Evolutionary conservation across 2,888 invertebrate species (phyloP).

Genomic region (Punctoribates punctum): DNA sequence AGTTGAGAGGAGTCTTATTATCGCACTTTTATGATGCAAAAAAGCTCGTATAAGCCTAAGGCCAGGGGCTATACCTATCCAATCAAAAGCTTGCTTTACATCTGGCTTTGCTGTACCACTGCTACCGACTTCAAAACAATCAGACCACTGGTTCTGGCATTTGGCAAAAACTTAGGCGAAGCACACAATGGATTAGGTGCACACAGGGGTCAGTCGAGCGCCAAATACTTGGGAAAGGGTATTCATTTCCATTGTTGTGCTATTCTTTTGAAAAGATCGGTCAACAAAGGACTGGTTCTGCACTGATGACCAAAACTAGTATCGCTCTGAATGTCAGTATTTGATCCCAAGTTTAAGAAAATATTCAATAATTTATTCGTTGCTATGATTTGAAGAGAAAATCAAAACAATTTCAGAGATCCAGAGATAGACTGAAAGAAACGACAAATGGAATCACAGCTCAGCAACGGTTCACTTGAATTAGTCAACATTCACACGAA

Average conservation of each 20-base stretch:
- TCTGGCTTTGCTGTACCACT: background rate
- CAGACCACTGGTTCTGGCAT: no score
- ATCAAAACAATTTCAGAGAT: background rate
- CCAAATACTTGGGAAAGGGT: no score
- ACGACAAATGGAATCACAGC: background rate
- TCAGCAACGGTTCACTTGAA: conserved; percentile 1
- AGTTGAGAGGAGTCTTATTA: background rate
- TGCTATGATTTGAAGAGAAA: background rate
- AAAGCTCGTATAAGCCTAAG: background rate
- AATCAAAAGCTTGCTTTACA: background rate
- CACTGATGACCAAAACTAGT: background rate
- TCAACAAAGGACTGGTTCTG: conserved; percentile 5
- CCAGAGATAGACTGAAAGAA: background rate
- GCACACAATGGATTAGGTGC: no score
- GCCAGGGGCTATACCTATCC: conserved; percentile 6
- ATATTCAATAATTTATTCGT: background rate
- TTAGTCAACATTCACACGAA: no score
- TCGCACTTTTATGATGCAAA: conserved; percentile 14
- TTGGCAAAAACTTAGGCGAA: no score
- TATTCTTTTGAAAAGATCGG: no score
- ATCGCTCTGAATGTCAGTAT: background rate
- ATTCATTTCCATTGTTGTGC: no score
- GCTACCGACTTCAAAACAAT: background rate
- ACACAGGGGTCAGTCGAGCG: no score
- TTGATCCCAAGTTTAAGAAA: no score